phyloP scores from a whole-genome alignment of 2,113 vertebrate genomes.

The Arenaria interpres region DNA sequence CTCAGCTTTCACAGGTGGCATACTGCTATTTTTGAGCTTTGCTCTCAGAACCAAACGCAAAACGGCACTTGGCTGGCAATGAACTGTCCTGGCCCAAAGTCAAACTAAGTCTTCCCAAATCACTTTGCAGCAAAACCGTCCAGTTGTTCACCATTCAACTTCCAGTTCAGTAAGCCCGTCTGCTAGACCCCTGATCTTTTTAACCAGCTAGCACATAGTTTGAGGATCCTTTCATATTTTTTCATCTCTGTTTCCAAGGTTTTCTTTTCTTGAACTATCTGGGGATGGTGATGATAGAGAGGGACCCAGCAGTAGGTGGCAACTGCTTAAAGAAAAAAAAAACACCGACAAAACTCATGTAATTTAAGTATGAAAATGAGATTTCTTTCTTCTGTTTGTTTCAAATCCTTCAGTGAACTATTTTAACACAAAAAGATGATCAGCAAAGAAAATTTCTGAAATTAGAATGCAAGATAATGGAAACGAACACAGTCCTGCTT shows the following conservation, averaged over 20 bases:
- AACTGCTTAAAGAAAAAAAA: background rate
- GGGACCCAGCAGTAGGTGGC: background rate
- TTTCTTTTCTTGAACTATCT: background rate
- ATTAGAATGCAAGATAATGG: background rate
- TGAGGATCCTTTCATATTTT: background rate
- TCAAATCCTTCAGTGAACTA: background rate
- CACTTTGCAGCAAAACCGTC: background rate
- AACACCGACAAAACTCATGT: background rate
- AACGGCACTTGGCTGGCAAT: background rate
- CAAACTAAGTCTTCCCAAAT: background rate
- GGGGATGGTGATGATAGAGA: background rate
- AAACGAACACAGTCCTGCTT: background rate
- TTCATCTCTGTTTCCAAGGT: background rate
- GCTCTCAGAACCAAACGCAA: background rate
- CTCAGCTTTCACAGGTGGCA: background rate
- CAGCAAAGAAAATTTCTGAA: background rate
- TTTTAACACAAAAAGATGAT: background rate
- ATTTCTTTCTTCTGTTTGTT: background rate
- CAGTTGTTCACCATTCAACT: background rate
- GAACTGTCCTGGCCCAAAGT: background rate
- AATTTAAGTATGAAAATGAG: background rate
- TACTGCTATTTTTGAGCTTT: background rate
- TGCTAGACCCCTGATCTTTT: background rate
- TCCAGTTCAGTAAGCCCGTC: background rate
- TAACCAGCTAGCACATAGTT: background rate